Conservation (phyloP, 37 sponge, comb jelly and placozoan species). For the Diacarnus erythraeanus region DNA sequence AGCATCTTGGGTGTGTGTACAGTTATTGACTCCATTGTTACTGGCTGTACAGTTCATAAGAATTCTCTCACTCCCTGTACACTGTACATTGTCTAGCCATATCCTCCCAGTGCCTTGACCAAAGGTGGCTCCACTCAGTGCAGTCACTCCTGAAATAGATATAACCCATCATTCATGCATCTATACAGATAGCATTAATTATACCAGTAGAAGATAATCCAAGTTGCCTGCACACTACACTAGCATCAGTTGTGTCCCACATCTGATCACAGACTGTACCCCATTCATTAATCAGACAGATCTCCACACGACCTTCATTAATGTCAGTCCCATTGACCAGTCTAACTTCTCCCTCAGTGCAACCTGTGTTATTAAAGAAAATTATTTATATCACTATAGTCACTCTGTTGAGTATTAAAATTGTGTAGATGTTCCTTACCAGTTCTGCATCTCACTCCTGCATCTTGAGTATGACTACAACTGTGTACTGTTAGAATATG, state of each 20-base stretch:
- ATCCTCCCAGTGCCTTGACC: neutral
- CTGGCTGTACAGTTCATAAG: neutral
- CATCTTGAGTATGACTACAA: too few relatives aligned
- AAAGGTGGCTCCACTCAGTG: neutral
- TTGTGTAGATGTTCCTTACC: too few relatives aligned
- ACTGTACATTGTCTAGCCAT: neutral
- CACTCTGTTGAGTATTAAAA: too few relatives aligned
- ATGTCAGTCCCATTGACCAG: slow-evolving; percentile 15
- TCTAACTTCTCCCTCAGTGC: neutral
- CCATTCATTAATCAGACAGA: slow-evolving; percentile 24
- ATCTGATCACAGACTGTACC: slow-evolving; percentile 49
- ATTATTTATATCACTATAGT: too few relatives aligned
- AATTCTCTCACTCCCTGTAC: neutral
- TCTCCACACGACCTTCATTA: slow-evolving; percentile 33
- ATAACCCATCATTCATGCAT: too few relatives aligned
- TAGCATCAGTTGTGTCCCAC: slow-evolving; percentile 37
- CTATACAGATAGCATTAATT: too few relatives aligned
- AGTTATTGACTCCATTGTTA: neutral
- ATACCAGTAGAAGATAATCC: slow-evolving; percentile 12
- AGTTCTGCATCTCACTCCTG: too few relatives aligned
- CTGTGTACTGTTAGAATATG: too few relatives aligned
- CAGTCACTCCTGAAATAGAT: too few relatives aligned
- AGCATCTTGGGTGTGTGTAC: neutral
- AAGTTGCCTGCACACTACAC: slow-evolving; percentile 31
- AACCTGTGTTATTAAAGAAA: too few relatives aligned